Base-by-base conservation (phyloP, 2,113 vertebrate genomes). In the Athene noctua region DNA sequence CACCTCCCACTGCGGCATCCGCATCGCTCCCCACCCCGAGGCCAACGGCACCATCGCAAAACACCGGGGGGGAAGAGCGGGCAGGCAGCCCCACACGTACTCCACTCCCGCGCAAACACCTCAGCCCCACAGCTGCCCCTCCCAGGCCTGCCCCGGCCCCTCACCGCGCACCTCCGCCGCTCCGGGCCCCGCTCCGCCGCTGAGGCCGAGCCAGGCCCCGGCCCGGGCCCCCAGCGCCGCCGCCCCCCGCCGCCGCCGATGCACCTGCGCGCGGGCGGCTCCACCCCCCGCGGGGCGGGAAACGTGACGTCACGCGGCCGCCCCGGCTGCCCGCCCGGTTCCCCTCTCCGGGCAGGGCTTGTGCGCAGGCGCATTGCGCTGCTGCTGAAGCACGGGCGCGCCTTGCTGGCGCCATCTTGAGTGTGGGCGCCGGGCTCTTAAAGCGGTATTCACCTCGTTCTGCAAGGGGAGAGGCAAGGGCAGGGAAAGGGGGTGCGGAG, bases 331-430 rank as follows among this genome's bases (percentile, higher is more conserved):
- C 46, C 46, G 46, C 46, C 46, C 46, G 5, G 18, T 9, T 47
- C 46, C 46, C 20, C 46, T 17, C 6, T 14, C n/a, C 15, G 21
- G 30, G 52, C 27, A 47, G 46, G 19, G 46, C 46, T 47, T 23
- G 22, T 10, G 65, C 68, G 25, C 86, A 29, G 1, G 54, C 47
- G 62, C 62, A 9, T 3, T 27, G 17, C 5, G 13, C 46, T 8
- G 13, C 40, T 0, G 7, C 8, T 5, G 66, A 5, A 21, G 65
- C 4, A 13, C 3, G 26, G 4, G 13, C 3, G 10, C 46, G 47
- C 4, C 6, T 5, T 5, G 16, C 32, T 19, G 61, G 22, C n/a
- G 86, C 90, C 96, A 96, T 96, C 36, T 95, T 96, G 54, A 13
- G 3, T 42, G 32, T 26, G 92, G 96, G 87, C 62, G 8, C 9